Evolutionary conservation across 2,888 invertebrate genomes (phyloP).

Genomic region (Penaeus monodon): DNA sequence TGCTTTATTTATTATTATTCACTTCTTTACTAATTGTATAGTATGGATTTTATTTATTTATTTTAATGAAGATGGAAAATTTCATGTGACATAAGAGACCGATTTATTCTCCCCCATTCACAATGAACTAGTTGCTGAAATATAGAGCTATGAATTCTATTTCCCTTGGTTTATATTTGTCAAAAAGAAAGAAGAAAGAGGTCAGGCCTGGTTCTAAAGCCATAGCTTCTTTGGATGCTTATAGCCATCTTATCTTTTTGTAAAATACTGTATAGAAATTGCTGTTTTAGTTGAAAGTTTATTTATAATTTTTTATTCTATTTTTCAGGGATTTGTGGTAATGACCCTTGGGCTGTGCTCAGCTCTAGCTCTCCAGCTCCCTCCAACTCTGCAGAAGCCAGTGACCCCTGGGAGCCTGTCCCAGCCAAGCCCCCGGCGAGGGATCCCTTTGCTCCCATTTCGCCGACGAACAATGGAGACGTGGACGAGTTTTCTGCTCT

Average conservation of each 20-base stretch:
- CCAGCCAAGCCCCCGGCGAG: constrained; percentile 22
- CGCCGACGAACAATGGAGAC: constrained; percentile 47
- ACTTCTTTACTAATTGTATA: background rate
- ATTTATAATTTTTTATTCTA: background rate
- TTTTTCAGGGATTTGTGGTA: constrained; percentile 52
- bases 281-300: too few relatives aligned
- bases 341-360: constrained; percentile 59
- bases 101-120: background rate
- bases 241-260: too few relatives aligned
- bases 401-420: constrained; percentile 64
- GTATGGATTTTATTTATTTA: background rate
- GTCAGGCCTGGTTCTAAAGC: too few relatives aligned
- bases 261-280: too few relatives aligned
- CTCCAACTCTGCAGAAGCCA: constrained; percentile 24
- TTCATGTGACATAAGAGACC: background rate
- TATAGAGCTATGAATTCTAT: too few relatives aligned
- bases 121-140: too few relatives aligned
- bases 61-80: background rate
- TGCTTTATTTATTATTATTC: background rate
- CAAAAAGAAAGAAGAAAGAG: too few relatives aligned
- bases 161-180: too few relatives aligned
- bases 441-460: constrained; percentile 58
- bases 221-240: too few relatives aligned
- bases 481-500: constrained; percentile 61
- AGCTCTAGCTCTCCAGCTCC: constrained; percentile 8